phyloP scores from a whole-genome alignment of 2,113 vertebrate species.

The Hippotragus niger region DNA sequence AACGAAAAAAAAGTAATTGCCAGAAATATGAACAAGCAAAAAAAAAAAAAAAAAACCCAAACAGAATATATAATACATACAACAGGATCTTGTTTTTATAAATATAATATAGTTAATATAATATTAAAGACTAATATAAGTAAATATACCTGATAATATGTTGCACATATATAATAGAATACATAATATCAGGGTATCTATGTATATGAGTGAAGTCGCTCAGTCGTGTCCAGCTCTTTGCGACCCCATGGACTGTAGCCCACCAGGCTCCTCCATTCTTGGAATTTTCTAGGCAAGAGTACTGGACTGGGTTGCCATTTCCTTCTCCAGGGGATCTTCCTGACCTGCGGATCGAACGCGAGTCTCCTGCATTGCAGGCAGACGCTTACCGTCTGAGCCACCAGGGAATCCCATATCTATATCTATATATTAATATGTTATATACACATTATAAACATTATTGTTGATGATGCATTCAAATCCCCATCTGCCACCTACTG shows the following conservation, averaged over 20 bases:
- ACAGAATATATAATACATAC: not conserved
- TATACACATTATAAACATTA: not conserved
- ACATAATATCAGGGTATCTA: not conserved
- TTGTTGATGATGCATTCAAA: not conserved
- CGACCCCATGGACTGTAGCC: no score
- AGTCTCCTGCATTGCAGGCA: no score
- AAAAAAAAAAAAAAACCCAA: no score
- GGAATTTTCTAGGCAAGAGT: no score
- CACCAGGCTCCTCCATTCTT: no score
- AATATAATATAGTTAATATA: not conserved
- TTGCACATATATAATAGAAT: not conserved
- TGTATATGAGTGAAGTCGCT: no score
- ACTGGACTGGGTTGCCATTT: no score
- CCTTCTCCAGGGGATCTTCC: no score
- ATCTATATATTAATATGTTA: not conserved
- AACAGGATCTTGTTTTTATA: not conserved
- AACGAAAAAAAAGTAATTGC: not conserved
- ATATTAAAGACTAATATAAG: not conserved
- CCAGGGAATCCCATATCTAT: no score
- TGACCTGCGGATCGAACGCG: fast-evolving
- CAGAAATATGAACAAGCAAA: not conserved
- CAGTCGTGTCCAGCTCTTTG: no score
- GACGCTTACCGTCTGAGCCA: no score
- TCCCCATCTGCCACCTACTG: not conserved
- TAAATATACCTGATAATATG: not conserved